A percentile compares a stretch with the other conserved stretches of the same genome.
These are phyloP conservation scores for Eurosta solidaginis DNA, from an alignment of 1,140 invertebrate genomes.

Conservation along the genomic window DNA sequence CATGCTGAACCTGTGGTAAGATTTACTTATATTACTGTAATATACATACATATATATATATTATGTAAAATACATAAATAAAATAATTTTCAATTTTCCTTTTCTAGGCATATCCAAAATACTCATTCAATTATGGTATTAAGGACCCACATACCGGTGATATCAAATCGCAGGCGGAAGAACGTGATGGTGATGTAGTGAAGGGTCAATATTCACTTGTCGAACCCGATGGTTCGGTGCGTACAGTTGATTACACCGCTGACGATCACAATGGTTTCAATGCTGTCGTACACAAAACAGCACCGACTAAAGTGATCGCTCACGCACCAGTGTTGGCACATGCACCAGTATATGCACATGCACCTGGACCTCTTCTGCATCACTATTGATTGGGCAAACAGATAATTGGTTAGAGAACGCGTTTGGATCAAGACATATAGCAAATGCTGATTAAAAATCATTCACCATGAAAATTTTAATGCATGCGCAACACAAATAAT, in stretches of 20 bases:
- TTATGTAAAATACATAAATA: background rate
- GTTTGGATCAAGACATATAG: background rate
- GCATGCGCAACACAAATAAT: no score
- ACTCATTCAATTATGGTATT: constrained; percentile 64
- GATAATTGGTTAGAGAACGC: background rate
- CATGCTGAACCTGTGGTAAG: constrained; percentile 56
- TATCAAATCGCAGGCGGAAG: constrained; percentile 69
- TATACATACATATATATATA: background rate
- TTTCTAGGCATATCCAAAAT: constrained; percentile 61
- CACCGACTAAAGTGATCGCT: constrained; percentile 51
- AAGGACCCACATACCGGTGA: constrained; percentile 67
- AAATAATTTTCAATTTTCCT: background rate
- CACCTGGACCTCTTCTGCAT: constrained; percentile 30
- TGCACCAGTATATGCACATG: constrained; percentile 11
- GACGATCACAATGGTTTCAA: constrained; percentile 70
- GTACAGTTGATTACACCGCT: constrained; percentile 71
- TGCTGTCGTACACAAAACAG: constrained; percentile 62
- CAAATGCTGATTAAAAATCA: no score
- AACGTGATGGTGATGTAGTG: constrained; percentile 66
- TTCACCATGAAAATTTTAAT: no score
- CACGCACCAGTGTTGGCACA: constrained; percentile 44
- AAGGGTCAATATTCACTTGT: constrained; percentile 67
- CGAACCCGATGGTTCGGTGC: constrained; percentile 65
- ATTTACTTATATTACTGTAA: background rate
- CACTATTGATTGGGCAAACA: constrained; percentile 31